Conservation (phyloP, 2,888 invertebrate genomes). For the Euzetes globulus region DNA sequence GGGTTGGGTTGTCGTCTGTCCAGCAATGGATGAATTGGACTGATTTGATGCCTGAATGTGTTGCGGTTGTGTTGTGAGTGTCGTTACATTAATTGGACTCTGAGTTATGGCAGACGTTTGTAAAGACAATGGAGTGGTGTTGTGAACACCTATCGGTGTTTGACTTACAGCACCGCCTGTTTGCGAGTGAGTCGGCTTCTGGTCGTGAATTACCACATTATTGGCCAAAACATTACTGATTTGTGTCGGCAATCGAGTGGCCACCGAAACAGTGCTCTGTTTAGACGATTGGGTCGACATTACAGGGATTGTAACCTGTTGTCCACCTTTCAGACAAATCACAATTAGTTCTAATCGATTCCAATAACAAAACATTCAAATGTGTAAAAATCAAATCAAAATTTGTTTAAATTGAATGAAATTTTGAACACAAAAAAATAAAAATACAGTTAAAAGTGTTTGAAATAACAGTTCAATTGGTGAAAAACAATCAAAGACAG, state of each 20-base stretch:
- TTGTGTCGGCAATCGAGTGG: not conserved
- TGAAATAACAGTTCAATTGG: no score
- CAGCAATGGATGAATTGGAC: not conserved
- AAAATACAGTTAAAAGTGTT: not conserved
- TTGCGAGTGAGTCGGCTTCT: not conserved
- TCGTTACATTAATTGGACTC: not conserved
- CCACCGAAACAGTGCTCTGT: not conserved
- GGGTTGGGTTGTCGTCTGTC: not conserved
- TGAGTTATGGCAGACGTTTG: not conserved
- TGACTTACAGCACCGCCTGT: not conserved
- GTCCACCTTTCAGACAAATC: not conserved
- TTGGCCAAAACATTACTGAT: not conserved
- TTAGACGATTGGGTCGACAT: not conserved
- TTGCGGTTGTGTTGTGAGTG: constrained; percentile 21
- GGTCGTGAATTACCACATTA: constrained; percentile 11
- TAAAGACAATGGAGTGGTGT: constrained; percentile 3
- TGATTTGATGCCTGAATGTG: not conserved
- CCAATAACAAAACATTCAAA: not conserved
- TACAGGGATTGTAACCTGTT: not conserved
- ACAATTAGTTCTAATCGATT: not conserved
- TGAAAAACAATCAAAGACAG: not conserved
- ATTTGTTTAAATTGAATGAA: not conserved
- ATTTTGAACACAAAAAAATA: not conserved
- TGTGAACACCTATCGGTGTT: not conserved
- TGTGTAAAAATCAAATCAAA: not conserved